Evolutionary conservation across 2,113 vertebrate genomes (phyloP).

Genomic region (Emydocephalus ijimae): DNA sequence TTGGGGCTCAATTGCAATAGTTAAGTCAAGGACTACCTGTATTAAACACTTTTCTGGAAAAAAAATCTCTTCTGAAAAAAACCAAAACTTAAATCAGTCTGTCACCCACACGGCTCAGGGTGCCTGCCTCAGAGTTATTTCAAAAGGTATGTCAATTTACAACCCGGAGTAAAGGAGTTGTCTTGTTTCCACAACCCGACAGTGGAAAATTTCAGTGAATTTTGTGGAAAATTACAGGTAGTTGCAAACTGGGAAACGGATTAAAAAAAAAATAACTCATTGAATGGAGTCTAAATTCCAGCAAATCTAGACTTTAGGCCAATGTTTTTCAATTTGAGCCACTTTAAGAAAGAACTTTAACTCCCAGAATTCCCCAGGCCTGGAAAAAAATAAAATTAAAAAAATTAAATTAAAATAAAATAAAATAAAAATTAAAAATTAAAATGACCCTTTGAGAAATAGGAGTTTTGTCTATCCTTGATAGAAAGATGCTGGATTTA

Average conservation of each 20-base stretch:
- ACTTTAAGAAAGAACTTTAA: too few relatives aligned
- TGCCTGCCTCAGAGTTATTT: background rate
- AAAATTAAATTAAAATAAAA: too few relatives aligned
- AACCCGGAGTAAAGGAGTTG: background rate
- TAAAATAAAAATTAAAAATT: too few relatives aligned
- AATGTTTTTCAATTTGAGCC: too few relatives aligned
- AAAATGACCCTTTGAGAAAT: too few relatives aligned
- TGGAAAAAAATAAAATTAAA: too few relatives aligned
- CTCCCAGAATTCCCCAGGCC: too few relatives aligned
- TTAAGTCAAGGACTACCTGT: too few relatives aligned
- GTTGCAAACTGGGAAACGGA: background rate
- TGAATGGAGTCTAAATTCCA: background rate
- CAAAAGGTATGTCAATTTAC: background rate
- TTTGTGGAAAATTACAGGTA: background rate
- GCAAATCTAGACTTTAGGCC: background rate
- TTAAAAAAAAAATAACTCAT: background rate
- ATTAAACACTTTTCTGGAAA: background rate
- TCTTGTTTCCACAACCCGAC: background rate
- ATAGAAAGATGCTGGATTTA: background rate
- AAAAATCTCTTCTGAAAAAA: background rate
- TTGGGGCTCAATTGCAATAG: too few relatives aligned
- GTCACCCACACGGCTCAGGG: background rate
- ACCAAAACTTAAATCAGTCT: too few relatives aligned
- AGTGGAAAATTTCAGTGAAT: background rate
- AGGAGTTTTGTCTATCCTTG: background rate